Base-by-base conservation (phyloP, 53 echinoderm and acorn worm species). In the Echinarachnius parma region DNA sequence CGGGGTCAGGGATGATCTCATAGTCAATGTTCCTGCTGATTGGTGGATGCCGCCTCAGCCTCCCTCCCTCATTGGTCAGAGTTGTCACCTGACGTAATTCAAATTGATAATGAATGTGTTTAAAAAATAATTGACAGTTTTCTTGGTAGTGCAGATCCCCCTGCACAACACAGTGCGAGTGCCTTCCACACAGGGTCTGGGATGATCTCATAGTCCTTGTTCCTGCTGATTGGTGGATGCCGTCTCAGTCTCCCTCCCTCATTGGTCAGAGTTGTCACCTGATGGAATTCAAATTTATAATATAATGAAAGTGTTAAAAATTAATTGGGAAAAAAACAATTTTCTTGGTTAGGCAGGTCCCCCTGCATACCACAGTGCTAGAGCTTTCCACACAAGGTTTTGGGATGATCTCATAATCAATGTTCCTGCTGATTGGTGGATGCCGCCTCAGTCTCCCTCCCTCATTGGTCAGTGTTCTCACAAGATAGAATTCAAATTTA, bases 141-240 rank as follows among this genome's bases (percentile, higher is more conserved):
- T 80, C 91, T 88, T 25, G 91, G 98, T 11, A 98, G 78, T 30
- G 91, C 78, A 21, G 98, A 91, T 66, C 90, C 91, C 4, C 98
- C 98, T 23, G 90, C 98, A 81, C 92, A 98, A 91, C 98, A 98
- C 69, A 86, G 91, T 15, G 79, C 72, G 13, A 98, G 81, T 18
- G 98, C 98, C 36, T 88, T 98, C 98, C 98, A 98, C 15, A 92
- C 98, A 19, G 91, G 91, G 55, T 98, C 91, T 1, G 98, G 98
- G 32, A 98, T 78, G 75, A 91, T 85, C 53, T 98, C 98, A 75
- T 85, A 98, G 31, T 98, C 98, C 28, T 79, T 80, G 61, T 72
- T 66, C 31, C 75, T 60, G 19, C 49, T 25, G 24, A 92, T 74
- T 3, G 79, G 77, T 13, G 90, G 84, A 42, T 68, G 84, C 36